Evolutionary conservation across 2,888 invertebrate species (phyloP), one percentile per base, ranked within the genome.

Genomic region (Agriotes lineatus): DNA sequence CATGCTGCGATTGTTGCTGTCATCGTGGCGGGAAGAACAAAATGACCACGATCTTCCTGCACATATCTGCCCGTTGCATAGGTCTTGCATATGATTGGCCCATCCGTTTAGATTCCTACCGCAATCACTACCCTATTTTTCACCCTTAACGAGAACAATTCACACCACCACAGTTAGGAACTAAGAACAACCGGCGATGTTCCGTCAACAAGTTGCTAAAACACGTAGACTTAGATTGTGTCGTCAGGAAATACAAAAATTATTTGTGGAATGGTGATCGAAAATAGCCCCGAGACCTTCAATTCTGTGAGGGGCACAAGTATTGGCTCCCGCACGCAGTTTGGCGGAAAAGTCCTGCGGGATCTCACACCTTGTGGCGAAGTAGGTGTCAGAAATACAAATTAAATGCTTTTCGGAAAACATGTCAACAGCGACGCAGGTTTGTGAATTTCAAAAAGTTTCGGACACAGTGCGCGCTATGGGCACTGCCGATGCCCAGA

Each of bases 281-380:
- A 74, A 75, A 75, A 75, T 75, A 75, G 71, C 70, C 35, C 22
- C 18, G 67, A 73, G 74, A 72, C 75, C 75, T 75, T 75, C 73
- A 71, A 73, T 69, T 63, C 60, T 60, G 37, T 66, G 68, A 71
- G 72, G 74, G 70, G 70, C 72, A 58, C 44, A 58, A 58, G 54
- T 58, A 58, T 52, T 54, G 61, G 50, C 50, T 50, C 30, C 56
- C 56, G 64, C 58, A 69, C 68, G 69, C 70, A 71, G 72, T 72
- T 66, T 50, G 64, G 60, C 67, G 45, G 35, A 69, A 67, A 69
- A 62, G 60, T 71, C 56, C 59, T 57, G 39, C 61, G 66, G 30
- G 58, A 68, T 54, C 42, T 58, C 48, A 22, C 37, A 19, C 20
- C 39, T 57, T 25, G 16, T 52, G 16, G 12, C 7, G 10, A 48